These are phyloP conservation scores for Montipora efflorescens DNA, from an alignment of 64 coral and sea anemone genomes.

Conservation along the genomic window DNA sequence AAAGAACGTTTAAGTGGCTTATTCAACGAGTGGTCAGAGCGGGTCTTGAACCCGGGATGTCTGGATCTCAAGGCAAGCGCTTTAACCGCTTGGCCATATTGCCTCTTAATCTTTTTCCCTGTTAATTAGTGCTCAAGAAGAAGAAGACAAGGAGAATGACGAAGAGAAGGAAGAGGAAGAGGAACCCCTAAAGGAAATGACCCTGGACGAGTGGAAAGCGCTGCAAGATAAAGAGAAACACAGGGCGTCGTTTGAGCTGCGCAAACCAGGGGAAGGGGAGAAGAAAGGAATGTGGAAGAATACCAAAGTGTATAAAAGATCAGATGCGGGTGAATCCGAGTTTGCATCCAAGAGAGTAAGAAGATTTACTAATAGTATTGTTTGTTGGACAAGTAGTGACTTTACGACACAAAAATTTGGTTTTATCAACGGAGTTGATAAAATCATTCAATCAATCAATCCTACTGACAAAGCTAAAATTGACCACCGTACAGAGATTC, in stretches of 20 bases:
- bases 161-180: constrained; percentile 81
- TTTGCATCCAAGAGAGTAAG: constrained; percentile 5
- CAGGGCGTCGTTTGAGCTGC: constrained; percentile 74
- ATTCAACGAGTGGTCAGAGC: no score
- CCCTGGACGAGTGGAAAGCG: constrained; percentile 90
- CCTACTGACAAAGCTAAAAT: no score
- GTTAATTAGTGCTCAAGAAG: constrained; percentile 57
- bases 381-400: not conserved
- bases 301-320: constrained; percentile 80
- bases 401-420: no score
- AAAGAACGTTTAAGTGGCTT: no score
- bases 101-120: not conserved
- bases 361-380: not conserved
- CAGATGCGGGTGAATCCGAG: constrained; percentile 53
- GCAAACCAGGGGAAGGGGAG: constrained; percentile 97
- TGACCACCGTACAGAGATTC: no score
- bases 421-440: no score
- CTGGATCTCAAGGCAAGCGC: no score
- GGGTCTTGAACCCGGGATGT: no score
- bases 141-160: constrained; percentile 68
- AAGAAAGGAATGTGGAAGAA: constrained; percentile 99
- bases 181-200: constrained; percentile 90
- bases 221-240: constrained; percentile 71
- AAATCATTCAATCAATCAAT: no score
- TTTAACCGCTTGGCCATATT: no score